Evolutionary conservation across 1,140 invertebrate genomes (phyloP).

Genomic region (Drosophila paulistorum): DNA sequence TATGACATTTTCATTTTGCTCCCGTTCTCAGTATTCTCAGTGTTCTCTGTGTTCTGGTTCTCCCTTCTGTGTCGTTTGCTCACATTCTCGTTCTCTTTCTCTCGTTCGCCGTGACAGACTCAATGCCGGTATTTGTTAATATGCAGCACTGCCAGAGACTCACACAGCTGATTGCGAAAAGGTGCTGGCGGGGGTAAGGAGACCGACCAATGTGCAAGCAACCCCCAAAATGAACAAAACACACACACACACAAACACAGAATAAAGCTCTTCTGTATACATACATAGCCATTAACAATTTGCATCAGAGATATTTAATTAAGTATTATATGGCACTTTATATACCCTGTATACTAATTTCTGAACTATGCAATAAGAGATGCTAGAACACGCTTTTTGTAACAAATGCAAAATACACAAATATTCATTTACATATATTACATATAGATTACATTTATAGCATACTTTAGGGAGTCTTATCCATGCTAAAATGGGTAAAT

Average conservation of each 20-base stretch:
- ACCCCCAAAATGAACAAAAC: conserved; percentile 36
- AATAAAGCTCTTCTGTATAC: conserved; percentile 6
- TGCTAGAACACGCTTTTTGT: no score
- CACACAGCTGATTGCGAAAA: conserved; percentile 7
- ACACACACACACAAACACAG: conserved; percentile 17
- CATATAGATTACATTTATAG: no score
- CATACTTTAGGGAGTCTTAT: no score
- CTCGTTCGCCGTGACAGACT: conserved; percentile 1
- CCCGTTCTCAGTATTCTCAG: neutral
- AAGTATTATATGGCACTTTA: no score
- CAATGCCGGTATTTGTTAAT: conserved; percentile 7
- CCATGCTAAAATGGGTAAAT: no score
- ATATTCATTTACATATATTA: no score
- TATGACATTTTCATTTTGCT: conserved; percentile 21
- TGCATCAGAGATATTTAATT: neutral
- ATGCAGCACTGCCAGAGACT: conserved; percentile 2
- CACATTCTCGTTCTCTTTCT: neutral
- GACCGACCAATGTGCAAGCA: conserved; percentile 25
- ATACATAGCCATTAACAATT: neutral
- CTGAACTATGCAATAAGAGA: no score
- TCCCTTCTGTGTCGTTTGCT: conserved; percentile 4
- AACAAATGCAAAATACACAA: no score
- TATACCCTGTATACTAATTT: no score
- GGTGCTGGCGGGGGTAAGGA: neutral
- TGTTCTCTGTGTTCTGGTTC: neutral